phyloP scores from a whole-genome alignment of 1,140 invertebrate species.

The Zaprionus taronus region DNA sequence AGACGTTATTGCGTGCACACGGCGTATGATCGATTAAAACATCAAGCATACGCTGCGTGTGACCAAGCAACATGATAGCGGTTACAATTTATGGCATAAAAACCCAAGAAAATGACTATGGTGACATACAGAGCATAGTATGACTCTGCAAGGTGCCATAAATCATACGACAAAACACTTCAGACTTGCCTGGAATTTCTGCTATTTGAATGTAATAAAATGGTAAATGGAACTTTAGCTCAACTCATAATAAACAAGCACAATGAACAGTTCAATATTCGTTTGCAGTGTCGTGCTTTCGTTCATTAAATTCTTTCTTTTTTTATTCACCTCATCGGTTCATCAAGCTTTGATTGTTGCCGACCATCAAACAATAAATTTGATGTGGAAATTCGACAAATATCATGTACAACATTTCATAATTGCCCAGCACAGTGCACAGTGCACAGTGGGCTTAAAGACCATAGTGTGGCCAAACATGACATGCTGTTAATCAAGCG shows the following conservation, averaged over 20 bases:
- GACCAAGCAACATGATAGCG: slow-evolving; percentile 1
- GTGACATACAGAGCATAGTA: neutral
- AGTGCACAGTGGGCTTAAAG: slow-evolving; percentile 31
- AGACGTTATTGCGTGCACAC: neutral
- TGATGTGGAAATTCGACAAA: slow-evolving; percentile 25
- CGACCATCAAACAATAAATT: slow-evolving; percentile 3
- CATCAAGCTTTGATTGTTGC: slow-evolving; percentile 36
- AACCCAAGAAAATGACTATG: neutral
- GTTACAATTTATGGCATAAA: neutral
- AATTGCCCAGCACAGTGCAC: neutral
- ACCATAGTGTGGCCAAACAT: slow-evolving; percentile 37
- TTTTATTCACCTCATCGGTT: slow-evolving; percentile 3
- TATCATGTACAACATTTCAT: slow-evolving; percentile 4
- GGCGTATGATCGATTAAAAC: slow-evolving; percentile 25
- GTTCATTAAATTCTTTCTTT: neutral
- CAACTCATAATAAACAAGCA: neutral
- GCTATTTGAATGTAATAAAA: neutral
- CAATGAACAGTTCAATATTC: slow-evolving; percentile 1
- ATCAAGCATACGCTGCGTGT: slow-evolving; percentile 35
- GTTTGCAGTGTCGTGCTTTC: slow-evolving; percentile 1
- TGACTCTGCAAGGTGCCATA: neutral
- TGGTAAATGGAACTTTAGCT: neutral
- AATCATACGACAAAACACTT: neutral
- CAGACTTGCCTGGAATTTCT: neutral
- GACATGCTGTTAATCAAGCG: slow-evolving; percentile 47